These are phyloP conservation scores for Avahi laniger DNA, from an alignment of 2,797 vertebrate genomes.

Conservation along the genomic window DNA sequence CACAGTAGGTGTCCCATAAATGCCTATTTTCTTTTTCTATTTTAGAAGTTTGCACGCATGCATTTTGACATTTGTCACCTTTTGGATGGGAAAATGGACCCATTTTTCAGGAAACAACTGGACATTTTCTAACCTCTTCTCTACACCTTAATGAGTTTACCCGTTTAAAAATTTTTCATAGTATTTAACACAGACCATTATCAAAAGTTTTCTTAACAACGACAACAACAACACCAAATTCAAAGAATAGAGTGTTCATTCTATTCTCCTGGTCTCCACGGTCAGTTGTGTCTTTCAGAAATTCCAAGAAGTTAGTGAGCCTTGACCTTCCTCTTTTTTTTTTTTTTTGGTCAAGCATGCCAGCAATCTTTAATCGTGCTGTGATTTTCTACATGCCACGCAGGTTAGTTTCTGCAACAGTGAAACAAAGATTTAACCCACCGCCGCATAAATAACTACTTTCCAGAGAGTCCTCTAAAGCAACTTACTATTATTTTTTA, in stretches of 20 bases:
- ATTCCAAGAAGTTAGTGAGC: slow-evolving; percentile 73
- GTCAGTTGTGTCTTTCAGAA: slow-evolving; percentile 72
- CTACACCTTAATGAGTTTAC: not conserved
- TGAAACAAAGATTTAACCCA: slow-evolving; percentile 39
- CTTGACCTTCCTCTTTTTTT: slow-evolving; percentile 55
- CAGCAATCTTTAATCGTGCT: slow-evolving; percentile 63
- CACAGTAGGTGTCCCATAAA: not conserved
- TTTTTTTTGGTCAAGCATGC: slow-evolving; percentile 52
- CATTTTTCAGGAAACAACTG: not conserved
- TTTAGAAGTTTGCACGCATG: not conserved
- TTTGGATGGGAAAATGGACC: not conserved
- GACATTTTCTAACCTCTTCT: not conserved
- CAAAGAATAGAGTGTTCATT: slow-evolving; percentile 55
- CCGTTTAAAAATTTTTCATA: not conserved
- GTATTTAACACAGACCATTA: not conserved
- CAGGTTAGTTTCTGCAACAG: slow-evolving; percentile 48
- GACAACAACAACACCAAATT: not conserved
- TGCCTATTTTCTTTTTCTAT: not conserved
- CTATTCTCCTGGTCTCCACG: slow-evolving; percentile 39
- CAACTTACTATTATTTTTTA: not conserved
- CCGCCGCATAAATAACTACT: not conserved
- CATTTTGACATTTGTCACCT: not conserved
- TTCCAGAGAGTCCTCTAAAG: not conserved
- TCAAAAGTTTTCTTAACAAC: slow-evolving; percentile 25
- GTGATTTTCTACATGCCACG: slow-evolving; percentile 60